These are phyloP conservation scores for Stercorarius parasiticus DNA, from an alignment of 2,113 vertebrate genomes.

Conservation along the genomic window DNA sequence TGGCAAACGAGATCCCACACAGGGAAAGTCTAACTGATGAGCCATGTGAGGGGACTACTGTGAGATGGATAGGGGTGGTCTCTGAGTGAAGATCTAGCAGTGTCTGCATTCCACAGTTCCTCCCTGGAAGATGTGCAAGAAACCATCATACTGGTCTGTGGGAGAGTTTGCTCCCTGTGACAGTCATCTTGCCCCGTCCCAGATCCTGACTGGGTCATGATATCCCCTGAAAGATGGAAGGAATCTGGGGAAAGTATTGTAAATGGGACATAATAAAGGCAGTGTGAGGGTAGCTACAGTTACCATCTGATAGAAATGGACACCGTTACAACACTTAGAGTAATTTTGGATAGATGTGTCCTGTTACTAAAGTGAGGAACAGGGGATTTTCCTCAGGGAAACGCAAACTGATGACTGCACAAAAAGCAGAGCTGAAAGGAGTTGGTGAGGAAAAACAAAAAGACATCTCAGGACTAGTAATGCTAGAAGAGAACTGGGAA, in stretches of 20 bases:
- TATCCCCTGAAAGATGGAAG: background rate
- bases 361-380: background rate
- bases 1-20: background rate
- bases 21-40: background rate
- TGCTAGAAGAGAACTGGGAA: background rate
- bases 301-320: background rate
- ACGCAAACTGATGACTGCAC: background rate
- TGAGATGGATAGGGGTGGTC: background rate
- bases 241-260: background rate
- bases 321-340: background rate
- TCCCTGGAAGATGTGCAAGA: background rate
- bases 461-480: background rate
- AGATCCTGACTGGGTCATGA: background rate
- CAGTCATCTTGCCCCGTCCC: no score
- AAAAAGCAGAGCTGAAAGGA: background rate
- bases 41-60: background rate
- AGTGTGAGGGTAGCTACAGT: background rate
- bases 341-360: background rate
- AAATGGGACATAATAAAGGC: background rate
- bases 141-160: background rate
- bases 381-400: background rate
- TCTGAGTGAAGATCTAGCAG: background rate
- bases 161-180: background rate
- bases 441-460: background rate
- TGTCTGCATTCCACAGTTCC: background rate